Percentiles rank a stretch among this genome's conserved stretches.
These are phyloP conservation scores for Onychomys torridus DNA, from an alignment of 2,797 vertebrate genomes.

Conservation along the genomic window DNA sequence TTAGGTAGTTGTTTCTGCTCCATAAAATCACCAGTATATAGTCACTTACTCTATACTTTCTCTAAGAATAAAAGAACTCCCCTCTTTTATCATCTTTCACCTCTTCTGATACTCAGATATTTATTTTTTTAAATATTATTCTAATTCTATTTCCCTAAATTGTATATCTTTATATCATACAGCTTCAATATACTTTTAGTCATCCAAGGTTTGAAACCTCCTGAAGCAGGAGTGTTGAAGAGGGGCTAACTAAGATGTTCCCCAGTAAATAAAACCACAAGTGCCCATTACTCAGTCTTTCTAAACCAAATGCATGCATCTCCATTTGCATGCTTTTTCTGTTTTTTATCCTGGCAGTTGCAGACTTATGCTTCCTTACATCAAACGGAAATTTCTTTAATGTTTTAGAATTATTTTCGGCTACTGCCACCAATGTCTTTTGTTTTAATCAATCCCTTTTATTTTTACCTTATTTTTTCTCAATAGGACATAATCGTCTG, in stretches of 20 bases:
- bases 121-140: neutral
- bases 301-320: neutral
- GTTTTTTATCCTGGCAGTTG: neutral
- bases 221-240: neutral
- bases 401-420: neutral
- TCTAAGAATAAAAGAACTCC: neutral
- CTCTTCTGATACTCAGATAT: neutral
- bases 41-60: neutral
- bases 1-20: neutral
- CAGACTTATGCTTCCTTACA: neutral
- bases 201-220: neutral
- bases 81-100: neutral
- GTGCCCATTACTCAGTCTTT: neutral
- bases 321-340: neutral
- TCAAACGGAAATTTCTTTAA: neutral
- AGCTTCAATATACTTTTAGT: neutral
- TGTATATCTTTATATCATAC: neutral
- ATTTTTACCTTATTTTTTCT: constrained; percentile 18
- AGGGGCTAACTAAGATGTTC: neutral
- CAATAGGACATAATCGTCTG: neutral
- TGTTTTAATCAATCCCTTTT: neutral
- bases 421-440: neutral
- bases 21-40: neutral
- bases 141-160: neutral
- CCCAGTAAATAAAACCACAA: neutral